Evolutionary conservation across 2,113 vertebrate species (phyloP).

Genomic region (Aplodontia rufa): DNA sequence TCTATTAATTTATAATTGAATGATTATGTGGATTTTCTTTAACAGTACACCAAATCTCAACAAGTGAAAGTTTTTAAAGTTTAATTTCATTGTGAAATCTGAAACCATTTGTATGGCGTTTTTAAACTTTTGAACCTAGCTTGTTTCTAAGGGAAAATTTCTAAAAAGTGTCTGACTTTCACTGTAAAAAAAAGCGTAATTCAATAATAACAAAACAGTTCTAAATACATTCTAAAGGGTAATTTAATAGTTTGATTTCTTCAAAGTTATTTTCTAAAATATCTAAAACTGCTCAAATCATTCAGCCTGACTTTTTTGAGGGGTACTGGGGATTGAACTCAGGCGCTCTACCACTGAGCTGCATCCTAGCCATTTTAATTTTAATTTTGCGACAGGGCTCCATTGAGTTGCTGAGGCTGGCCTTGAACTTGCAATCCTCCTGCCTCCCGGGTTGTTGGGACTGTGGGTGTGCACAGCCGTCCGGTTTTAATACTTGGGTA

Average conservation of each 20-base stretch:
- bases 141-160: not conserved
- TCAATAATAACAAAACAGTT: not conserved
- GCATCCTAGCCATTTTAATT: no score
- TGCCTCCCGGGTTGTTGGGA: no score
- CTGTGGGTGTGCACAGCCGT: no score
- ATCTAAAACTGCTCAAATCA: not conserved
- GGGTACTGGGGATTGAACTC: not conserved
- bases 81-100: conserved; percentile 13
- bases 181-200: not conserved
- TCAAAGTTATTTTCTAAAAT: not conserved
- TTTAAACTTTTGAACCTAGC: not conserved
- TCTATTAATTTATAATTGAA: no score
- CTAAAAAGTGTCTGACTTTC: conserved; percentile 22
- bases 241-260: not conserved
- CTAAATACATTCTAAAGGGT: not conserved
- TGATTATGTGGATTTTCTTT: not conserved
- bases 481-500: no score
- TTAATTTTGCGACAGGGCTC: no score
- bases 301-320: not conserved
- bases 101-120: not conserved
- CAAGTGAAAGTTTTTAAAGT: not conserved
- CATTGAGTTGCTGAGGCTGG: no score
- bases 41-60: not conserved
- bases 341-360: no score
- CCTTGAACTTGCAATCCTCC: no score